Evolutionary conservation across 2,797 vertebrate species (phyloP), one percentile per base, ranked within the genome.

Genomic region (Pampus argenteus): DNA sequence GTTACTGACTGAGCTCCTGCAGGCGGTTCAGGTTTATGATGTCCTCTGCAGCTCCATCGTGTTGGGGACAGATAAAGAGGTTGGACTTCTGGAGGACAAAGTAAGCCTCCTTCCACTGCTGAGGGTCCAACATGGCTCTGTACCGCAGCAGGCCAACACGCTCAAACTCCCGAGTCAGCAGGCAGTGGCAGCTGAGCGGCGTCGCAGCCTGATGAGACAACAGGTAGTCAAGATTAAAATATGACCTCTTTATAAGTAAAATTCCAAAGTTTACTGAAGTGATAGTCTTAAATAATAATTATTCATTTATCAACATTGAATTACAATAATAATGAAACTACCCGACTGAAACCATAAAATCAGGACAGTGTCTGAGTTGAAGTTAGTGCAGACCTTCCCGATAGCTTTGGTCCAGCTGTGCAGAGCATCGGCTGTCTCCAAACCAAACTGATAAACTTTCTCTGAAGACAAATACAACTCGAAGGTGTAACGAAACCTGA

Each of bases 71-170:
- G 85, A 99, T 94, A 91, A 98, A 98, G 52, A 99, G 96, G 82
- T 98, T 98, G 51, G 96, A 95, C 88, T 98, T 98, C 89, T 98
- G 97, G 78, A 99, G 95, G 76, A 99, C 95, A 79, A 98, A 99
- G 73, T 95, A 97, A 31, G 95, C 97, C 59, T 95, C 93, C 88
- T 96, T 96, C 98, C 98, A 99, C 83, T 94, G 91, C 85, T 95
- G 96, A 0, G 97, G 95, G 84, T 97, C 96, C 80, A 96, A 65
- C 95, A 97, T 96, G 74, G 96, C 97, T 60, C 96, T 95, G 90
- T 97, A 97, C 59, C 94, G 93, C 70, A 99, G 92, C 31, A 95
- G 92, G 1, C 97, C 98, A 34, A 97, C 95, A 0, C 96, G 94
- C 85, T 97, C 95, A 84, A 99, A 96, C 88, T 97, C 97, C 0